Percentiles rank a stretch among this genome's conserved stretches.
Evolutionary conservation across 2,113 vertebrate genomes (phyloP).

Genomic region (Pelusios castaneus): DNA sequence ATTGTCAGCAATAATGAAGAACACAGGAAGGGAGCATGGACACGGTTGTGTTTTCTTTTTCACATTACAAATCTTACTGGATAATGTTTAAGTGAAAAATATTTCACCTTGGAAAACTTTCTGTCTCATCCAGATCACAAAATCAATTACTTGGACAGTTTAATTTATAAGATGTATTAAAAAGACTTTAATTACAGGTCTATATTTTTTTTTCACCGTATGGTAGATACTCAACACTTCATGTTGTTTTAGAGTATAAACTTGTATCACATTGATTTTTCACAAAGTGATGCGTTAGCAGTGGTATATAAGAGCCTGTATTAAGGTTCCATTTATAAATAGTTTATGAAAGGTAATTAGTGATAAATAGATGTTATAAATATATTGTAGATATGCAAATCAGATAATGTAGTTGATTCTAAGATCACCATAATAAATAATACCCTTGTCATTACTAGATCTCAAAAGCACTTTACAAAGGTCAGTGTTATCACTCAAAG

Average conservation of each 20-base stretch:
- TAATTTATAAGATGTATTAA: not conserved
- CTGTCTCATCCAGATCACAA: rapidly evolving
- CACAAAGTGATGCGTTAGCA: not conserved
- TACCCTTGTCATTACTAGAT: not conserved
- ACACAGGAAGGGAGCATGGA: not conserved
- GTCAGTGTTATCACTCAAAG: not conserved
- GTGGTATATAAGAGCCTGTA: rapidly evolving
- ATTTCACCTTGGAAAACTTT: not conserved
- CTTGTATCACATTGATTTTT: not conserved
- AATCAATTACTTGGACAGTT: not conserved
- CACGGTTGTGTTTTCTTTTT: not conserved
- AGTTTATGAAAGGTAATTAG: not conserved
- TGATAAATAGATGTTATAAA: rapidly evolving
- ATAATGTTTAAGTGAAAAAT: not conserved
- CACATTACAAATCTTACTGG: not conserved
- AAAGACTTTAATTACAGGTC: not conserved
- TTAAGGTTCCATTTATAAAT: not conserved
- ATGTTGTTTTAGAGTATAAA: not conserved
- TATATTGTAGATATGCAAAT: not conserved
- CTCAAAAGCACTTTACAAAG: not conserved
- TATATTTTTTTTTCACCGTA: not conserved
- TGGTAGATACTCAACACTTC: not conserved
- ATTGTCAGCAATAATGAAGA: not conserved
- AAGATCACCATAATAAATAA: not conserved
- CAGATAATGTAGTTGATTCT: not conserved